These are phyloP conservation scores for Botia almorhae DNA, from an alignment of 2,797 vertebrate genomes.

Conservation along the genomic window DNA sequence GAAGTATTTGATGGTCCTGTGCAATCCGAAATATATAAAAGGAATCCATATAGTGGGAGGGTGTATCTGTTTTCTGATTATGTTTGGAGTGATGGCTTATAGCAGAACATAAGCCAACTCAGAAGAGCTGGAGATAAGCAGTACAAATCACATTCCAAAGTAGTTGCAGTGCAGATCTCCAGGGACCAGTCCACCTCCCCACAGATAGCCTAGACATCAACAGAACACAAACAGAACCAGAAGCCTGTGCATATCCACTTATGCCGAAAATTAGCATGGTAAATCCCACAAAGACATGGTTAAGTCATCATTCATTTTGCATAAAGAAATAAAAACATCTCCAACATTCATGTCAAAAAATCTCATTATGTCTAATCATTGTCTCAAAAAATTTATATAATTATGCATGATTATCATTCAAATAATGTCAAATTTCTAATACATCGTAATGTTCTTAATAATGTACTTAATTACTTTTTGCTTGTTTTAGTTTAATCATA, in stretches of 20 bases:
- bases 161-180: constrained; percentile 34
- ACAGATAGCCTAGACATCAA: constrained; percentile 24
- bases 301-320: not conserved
- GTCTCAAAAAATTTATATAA: too few species aligned
- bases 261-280: not conserved
- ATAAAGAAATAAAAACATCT: too few species aligned
- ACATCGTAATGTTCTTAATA: too few species aligned
- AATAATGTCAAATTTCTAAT: too few species aligned
- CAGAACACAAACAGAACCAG: constrained; percentile 27
- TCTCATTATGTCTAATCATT: too few species aligned
- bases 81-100: constrained; percentile 38
- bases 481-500: too few species aligned
- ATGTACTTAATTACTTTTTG: too few species aligned
- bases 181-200: constrained; percentile 33
- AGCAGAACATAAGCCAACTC: constrained; percentile 42
- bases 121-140: constrained; percentile 51
- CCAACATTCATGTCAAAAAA: too few species aligned
- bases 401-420: too few species aligned
- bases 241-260: constrained; percentile 13
- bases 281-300: not conserved
- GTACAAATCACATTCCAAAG: constrained; percentile 51
- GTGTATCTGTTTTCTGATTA: constrained; percentile 54
- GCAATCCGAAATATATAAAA: constrained; percentile 55
- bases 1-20: constrained; percentile 49
- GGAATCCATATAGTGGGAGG: constrained; percentile 44